phyloP scores from a whole-genome alignment of 2,113 vertebrate genomes.

The Spheniscus mendiculus region DNA sequence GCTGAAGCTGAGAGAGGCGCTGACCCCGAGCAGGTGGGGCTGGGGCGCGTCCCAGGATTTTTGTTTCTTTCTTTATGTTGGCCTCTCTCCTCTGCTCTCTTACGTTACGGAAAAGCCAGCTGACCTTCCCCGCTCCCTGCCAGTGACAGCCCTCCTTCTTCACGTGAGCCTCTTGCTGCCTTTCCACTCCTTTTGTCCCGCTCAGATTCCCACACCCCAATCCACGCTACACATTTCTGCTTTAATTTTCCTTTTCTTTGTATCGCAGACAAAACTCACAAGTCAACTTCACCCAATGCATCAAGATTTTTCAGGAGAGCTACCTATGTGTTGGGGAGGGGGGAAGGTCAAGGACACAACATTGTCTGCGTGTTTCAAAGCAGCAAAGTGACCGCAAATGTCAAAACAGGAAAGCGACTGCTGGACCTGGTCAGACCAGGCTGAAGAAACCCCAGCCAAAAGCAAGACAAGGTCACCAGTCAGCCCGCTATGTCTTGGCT shows the following conservation, averaged over 20 bases:
- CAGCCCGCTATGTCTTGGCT: background rate
- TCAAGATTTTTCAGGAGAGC: background rate
- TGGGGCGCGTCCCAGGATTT: background rate
- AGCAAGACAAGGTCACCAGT: slow-evolving; percentile 19
- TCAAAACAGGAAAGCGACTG: slow-evolving; percentile 40
- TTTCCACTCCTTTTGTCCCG: background rate
- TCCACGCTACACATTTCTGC: background rate
- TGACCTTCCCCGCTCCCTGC: background rate
- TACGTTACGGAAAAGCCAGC: background rate
- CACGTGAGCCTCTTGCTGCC: background rate
- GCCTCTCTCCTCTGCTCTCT: background rate
- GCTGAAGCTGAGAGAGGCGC: background rate
- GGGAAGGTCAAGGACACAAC: background rate
- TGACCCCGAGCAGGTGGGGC: background rate
- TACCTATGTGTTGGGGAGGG: background rate
- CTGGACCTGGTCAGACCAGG: background rate
- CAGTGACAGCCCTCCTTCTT: accelerated
- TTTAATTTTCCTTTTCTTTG: background rate
- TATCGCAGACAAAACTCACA: background rate
- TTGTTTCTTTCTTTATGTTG: background rate
- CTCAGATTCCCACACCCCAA: background rate
- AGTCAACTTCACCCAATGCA: background rate
- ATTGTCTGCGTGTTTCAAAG: background rate
- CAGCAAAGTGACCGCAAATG: background rate
- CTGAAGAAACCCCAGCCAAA: slow-evolving; percentile 28